phyloP scores from a whole-genome alignment of 2,113 vertebrate species.

The Ahaetulla prasina region DNA sequence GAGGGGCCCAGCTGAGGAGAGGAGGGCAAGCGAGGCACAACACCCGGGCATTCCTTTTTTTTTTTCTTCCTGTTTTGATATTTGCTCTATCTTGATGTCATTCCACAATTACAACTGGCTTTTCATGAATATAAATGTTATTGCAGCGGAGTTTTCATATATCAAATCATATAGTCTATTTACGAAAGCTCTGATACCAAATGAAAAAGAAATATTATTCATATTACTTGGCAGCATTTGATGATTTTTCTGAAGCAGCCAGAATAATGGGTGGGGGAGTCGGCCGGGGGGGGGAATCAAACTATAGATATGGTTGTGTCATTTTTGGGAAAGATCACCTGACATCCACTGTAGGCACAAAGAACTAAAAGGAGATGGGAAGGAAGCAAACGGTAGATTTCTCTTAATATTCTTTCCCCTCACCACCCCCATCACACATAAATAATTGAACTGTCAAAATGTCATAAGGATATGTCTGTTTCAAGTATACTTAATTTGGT shows the following conservation, averaged over 20 bases:
- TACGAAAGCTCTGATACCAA: neutral
- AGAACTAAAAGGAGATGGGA: neutral
- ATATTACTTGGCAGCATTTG: neutral
- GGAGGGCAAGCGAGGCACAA: no score
- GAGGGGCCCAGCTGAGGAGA: no score
- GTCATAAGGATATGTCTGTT: neutral
- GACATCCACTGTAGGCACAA: neutral
- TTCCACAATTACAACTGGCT: neutral
- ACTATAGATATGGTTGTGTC: neutral
- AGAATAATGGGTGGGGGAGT: neutral
- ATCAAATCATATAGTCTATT: neutral
- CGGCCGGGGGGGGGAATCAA: no score
- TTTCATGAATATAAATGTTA: constrained; percentile 19
- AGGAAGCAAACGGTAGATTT: neutral
- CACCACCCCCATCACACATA: neutral
- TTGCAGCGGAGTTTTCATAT: neutral
- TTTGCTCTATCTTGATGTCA: neutral
- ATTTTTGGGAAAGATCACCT: neutral
- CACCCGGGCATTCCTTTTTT: neutral
- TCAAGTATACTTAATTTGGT: neutral
- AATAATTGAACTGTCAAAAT: neutral
- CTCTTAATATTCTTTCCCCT: neutral
- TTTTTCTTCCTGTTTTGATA: neutral
- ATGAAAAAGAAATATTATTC: neutral
- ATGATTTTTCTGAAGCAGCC: neutral